A percentile compares a stretch with the other conserved stretches of the same genome.
These are phyloP conservation scores for Hyperopisus bebe DNA, from an alignment of 2,113 vertebrate species.

Conservation along the genomic window DNA sequence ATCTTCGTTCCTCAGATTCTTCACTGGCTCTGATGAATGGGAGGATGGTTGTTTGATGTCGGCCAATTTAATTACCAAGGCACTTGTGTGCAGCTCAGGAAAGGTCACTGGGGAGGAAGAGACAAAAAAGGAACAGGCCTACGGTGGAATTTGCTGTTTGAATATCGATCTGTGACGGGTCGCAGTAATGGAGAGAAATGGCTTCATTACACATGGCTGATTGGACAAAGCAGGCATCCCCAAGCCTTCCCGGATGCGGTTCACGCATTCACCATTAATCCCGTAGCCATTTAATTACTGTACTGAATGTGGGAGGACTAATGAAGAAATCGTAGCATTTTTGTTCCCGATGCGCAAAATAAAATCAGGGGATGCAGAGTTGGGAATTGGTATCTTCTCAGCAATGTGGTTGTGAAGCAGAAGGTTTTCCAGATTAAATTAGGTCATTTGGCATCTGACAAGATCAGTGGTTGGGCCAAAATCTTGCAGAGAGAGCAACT, in stretches of 20 bases:
- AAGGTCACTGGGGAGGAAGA: constrained; percentile 13
- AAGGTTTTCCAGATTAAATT: not conserved
- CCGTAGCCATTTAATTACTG: not conserved
- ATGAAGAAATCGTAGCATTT: not conserved
- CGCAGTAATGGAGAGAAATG: not conserved
- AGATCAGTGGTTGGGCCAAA: not conserved
- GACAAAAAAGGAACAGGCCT: not conserved
- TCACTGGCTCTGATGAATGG: not conserved
- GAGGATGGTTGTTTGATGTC: constrained; percentile 2
- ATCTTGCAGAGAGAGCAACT: not conserved
- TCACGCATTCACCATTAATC: not conserved
- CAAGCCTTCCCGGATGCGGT: not conserved
- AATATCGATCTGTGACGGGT: constrained; percentile 16
- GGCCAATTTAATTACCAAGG: constrained; percentile 4
- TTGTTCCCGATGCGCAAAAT: not conserved
- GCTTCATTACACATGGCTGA: not conserved
- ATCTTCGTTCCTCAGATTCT: not conserved
- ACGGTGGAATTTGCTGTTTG: not conserved
- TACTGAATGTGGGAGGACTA: not conserved
- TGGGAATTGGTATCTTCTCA: not conserved
- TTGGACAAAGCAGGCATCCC: not conserved
- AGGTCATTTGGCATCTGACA: not conserved
- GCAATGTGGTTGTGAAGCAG: not conserved
- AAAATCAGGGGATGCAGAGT: not conserved
- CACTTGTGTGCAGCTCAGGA: constrained; percentile 7